Percentiles rank a stretch among this genome's conserved stretches.
Conservation (phyloP, 2,888 invertebrate genomes). For the Ophioninae sp. region DNA sequence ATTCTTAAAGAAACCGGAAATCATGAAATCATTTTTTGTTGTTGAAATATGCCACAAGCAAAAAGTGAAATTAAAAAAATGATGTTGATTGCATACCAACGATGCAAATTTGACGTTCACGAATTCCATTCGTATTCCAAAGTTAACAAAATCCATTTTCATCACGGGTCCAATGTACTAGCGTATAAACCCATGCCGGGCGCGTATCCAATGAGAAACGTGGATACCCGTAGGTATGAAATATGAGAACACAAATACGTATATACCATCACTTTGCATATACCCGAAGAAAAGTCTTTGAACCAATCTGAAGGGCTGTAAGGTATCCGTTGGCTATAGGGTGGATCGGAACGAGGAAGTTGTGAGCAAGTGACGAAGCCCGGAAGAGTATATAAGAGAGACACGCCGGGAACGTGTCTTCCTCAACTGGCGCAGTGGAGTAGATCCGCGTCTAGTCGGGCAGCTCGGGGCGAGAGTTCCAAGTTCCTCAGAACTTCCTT, state of each 20-base stretch:
- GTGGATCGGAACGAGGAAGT: background rate
- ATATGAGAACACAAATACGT: background rate
- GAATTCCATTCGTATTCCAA: too few relatives aligned
- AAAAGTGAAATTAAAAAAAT: too few relatives aligned
- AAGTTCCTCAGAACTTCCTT: constrained; percentile 51
- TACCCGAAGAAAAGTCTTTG: constrained; percentile 17
- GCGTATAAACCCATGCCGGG: too few relatives aligned
- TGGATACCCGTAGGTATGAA: background rate
- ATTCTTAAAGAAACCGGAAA: too few relatives aligned
- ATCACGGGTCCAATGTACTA: too few relatives aligned
- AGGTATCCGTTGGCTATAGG: background rate
- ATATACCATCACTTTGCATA: background rate
- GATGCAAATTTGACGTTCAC: too few relatives aligned
- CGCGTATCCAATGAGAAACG: too few relatives aligned
- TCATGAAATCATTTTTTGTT: too few relatives aligned
- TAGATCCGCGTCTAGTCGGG: constrained; percentile 51
- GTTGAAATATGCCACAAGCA: too few relatives aligned
- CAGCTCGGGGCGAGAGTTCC: constrained; percentile 25
- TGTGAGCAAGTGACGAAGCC: constrained; percentile 10
- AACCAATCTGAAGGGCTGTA: constrained; percentile 24
- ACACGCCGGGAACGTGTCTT: constrained; percentile 8
- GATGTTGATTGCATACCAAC: too few relatives aligned
- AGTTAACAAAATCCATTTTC: too few relatives aligned
- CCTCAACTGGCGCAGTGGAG: constrained; percentile 37
- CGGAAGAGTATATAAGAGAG: constrained; percentile 14